Base-by-base conservation (phyloP, 1,140 invertebrate genomes). In the honey bee (Apis mellifera) region DNA sequence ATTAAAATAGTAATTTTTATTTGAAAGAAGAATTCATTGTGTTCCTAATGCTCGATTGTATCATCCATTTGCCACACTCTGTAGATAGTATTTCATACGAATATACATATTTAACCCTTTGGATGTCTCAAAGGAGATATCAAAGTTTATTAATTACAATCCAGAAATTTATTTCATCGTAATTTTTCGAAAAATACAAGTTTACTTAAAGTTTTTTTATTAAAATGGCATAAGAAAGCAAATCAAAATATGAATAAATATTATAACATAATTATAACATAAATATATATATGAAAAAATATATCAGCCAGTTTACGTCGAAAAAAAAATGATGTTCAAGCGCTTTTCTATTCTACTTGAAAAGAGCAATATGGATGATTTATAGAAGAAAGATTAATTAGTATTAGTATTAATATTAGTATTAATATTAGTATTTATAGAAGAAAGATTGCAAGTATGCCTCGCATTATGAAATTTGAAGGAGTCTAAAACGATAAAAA, bases 381-480 rank as follows among this genome's bases (percentile, higher is more conserved):
- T 72, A 11, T 55, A 72, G 11, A 72, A 72, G 26, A 72, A 72
- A 57, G 8, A 21, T 69, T n/a, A n/a, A n/a, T n/a, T n/a, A n/a
- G n/a, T n/a, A n/a, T n/a, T n/a, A n/a, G n/a, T n/a, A n/a, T n/a
- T n/a, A n/a, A n/a, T n/a, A n/a, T n/a, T n/a, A n/a, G n/a, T n/a
- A n/a, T n/a, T n/a, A n/a, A n/a, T n/a, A n/a, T n/a, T n/a, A n/a
- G n/a, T n/a, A 17, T 12, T 72, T 72, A 11, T 55, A 72, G 11
- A 72, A 72, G 26, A 72, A 72, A 57, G 8, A 21, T 69, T 73
- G 55, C 71, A 17, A 48, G 13, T 19, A 60, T 73, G 9, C 11
- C 32, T 21, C 19, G 55, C 19, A 60, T 1, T 73, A 26, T 73
- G 54, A 57, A 13, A 73, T 59, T 42, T 73, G 4, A 13, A 5